phyloP scores from a whole-genome alignment of 2,797 vertebrate genomes.

The Mico argentatus region DNA sequence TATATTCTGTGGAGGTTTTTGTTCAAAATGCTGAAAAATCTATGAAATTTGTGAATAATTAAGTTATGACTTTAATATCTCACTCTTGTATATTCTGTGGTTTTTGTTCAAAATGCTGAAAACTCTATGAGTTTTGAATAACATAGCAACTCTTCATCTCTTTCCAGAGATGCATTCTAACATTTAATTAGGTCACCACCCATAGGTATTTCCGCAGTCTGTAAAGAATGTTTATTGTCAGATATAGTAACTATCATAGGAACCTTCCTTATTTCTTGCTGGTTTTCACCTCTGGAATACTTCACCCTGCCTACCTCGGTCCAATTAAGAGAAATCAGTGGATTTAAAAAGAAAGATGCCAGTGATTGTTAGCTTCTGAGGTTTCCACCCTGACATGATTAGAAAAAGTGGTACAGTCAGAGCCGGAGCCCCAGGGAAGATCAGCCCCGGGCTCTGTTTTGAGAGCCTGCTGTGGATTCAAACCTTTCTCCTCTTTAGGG shows the following conservation, averaged over 20 bases:
- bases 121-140: background rate
- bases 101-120: background rate
- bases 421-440: background rate
- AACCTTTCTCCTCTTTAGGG: background rate
- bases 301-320: background rate
- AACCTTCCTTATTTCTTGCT: background rate
- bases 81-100: background rate
- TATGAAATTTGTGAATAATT: background rate
- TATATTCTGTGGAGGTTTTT: background rate
- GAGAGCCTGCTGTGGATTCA: accelerated
- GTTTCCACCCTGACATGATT: background rate
- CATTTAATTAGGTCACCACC: too few relatives aligned
- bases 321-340: background rate
- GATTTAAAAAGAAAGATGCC: background rate
- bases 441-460: accelerated
- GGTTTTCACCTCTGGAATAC: background rate
- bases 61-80: background rate
- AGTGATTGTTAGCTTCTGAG: background rate
- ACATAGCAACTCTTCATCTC: background rate
- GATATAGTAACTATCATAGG: background rate
- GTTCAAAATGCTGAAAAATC: background rate
- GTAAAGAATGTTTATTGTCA: background rate
- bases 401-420: background rate
- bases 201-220: background rate
- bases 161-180: background rate